phyloP scores from a whole-genome alignment of 2,113 vertebrate genomes.

The Dasypus novemcinctus region DNA sequence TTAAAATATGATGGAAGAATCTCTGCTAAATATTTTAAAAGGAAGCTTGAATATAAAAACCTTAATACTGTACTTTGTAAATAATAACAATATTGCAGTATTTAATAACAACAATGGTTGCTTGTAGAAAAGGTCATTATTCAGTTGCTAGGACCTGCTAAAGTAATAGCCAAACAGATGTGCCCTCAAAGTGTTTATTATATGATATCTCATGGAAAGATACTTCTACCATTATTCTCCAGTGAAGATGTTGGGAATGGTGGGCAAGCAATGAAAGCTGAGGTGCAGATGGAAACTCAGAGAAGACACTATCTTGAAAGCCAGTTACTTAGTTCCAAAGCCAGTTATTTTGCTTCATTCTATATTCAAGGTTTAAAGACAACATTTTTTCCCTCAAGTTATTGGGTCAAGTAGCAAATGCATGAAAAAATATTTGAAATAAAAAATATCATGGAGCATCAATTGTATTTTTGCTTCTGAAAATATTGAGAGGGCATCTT shows the following conservation, averaged over 20 bases:
- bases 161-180: neutral
- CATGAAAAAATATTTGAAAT: slow-evolving; percentile 49
- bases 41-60: neutral
- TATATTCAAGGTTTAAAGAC: neutral
- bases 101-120: slow-evolving; percentile 29
- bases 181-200: slow-evolving; percentile 21
- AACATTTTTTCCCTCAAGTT: neutral
- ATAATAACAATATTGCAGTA: neutral
- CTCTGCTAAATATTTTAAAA: neutral
- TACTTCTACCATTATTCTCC: neutral
- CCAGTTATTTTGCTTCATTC: slow-evolving; percentile 38
- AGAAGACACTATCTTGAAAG: slow-evolving; percentile 37
- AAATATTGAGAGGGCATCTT: slow-evolving; percentile 16
- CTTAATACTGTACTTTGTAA: slow-evolving; percentile 15
- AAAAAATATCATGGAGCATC: neutral
- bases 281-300: slow-evolving; percentile 42
- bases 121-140: neutral
- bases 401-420: slow-evolving; percentile 24
- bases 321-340: slow-evolving; percentile 35
- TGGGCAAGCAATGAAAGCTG: slow-evolving; percentile 6
- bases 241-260: neutral
- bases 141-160: neutral
- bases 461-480: slow-evolving; percentile 12
- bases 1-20: neutral
- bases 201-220: neutral